phyloP scores from a whole-genome alignment of 1,140 invertebrate genomes.

The Grapholita molesta region DNA sequence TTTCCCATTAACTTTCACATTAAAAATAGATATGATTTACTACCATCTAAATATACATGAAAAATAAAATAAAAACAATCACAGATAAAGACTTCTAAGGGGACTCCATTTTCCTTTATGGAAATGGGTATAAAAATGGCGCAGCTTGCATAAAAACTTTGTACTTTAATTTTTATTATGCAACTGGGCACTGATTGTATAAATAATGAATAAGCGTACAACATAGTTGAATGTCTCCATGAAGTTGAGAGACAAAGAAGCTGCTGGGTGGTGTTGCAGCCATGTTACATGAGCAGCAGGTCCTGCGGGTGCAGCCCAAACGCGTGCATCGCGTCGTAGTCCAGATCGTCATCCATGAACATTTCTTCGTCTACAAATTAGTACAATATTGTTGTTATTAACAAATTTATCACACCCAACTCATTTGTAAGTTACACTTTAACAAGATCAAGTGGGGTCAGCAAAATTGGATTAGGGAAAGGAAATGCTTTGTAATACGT shows the following conservation, averaged over 20 bases:
- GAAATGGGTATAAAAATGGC: no score
- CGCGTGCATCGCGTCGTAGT: constrained; percentile 33
- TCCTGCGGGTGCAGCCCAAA: constrained; percentile 31
- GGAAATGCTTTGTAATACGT: no score
- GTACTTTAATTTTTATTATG: no score
- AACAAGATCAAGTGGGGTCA: no score
- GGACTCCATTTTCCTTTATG: not conserved
- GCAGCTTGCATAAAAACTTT: not conserved
- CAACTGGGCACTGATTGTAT: not conserved
- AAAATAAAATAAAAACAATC: constrained; percentile 17
- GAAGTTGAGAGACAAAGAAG: no score
- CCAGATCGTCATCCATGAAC: constrained; percentile 48
- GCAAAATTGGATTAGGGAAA: no score
- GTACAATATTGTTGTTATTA: no score
- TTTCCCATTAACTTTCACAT: not conserved
- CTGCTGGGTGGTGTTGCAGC: not conserved
- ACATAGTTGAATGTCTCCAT: not conserved
- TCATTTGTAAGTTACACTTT: no score
- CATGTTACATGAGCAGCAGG: constrained; percentile 31
- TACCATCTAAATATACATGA: constrained; percentile 10
- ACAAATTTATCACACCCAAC: no score
- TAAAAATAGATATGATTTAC: constrained; percentile 7
- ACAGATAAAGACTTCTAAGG: constrained; percentile 16
- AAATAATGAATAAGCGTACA: not conserved
- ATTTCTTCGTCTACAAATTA: constrained; percentile 38